Percentiles rank a stretch among this genome's conserved stretches.
These are phyloP conservation scores for Holacanthus passer DNA, from an alignment of 2,113 vertebrate genomes.

Conservation along the genomic window DNA sequence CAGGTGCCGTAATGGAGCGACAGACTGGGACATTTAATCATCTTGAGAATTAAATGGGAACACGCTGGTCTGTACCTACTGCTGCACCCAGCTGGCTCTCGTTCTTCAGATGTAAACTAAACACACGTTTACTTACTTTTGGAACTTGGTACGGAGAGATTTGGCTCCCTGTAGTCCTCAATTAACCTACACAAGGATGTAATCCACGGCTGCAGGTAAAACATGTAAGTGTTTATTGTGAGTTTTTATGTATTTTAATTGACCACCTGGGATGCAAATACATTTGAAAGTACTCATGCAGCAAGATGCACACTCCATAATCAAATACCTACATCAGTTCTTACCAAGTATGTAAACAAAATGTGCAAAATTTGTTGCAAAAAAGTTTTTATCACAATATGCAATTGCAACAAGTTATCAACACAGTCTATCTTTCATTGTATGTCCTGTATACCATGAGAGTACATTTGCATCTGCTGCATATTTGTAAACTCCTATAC, in stretches of 20 bases:
- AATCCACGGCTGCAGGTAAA: background rate
- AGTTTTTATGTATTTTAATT: background rate
- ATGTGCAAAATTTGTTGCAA: background rate
- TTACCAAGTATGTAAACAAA: background rate
- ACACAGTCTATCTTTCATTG: too few relatives aligned
- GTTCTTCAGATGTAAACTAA: slow-evolving; percentile 21
- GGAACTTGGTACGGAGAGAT: background rate
- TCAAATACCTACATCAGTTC: background rate
- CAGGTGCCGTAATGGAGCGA: slow-evolving; percentile 15
- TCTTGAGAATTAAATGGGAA: slow-evolving; percentile 29
- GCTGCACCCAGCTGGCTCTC: background rate
- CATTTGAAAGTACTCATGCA: background rate
- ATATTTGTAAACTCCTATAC: background rate
- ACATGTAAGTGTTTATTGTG: background rate
- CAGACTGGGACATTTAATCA: slow-evolving; percentile 45
- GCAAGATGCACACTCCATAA: background rate
- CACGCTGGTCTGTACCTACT: background rate
- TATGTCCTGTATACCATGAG: background rate
- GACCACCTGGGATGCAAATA: too few relatives aligned
- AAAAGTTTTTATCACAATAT: background rate
- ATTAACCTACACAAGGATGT: background rate
- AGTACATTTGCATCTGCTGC: background rate
- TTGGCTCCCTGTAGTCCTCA: background rate
- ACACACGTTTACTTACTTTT: slow-evolving; percentile 7
- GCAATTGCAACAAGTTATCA: background rate